Base-by-base conservation (phyloP, 2,113 vertebrate genomes). In the Bufo bufo region DNA sequence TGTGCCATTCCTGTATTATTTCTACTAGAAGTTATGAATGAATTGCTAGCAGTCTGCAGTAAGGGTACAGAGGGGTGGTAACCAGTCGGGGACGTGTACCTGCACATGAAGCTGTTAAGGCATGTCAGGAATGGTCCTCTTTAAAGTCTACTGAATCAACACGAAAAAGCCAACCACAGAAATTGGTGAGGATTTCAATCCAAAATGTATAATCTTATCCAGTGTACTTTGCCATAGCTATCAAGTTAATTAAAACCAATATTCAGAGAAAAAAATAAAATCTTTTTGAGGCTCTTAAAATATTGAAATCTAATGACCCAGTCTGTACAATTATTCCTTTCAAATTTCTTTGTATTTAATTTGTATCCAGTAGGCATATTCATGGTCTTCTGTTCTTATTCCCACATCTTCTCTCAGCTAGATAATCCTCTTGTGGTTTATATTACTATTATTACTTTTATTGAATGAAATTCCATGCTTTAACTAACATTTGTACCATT, bases 171-270 rank as follows among this genome's bases (percentile, higher is more conserved):
- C 12, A 3, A 58, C 8, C 56, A 58, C 56, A 58, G 11, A 2
- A 11, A 58, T 58, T 58, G 8, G 56, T 58, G 56, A 12, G 8
- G 56, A 11, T 58, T 58, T 58, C 11, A 3, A 58, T 12, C 56
- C 3, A 58, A 71, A 71, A 4, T 74, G 6, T 8, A 74, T 47
- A 6, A 14, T 7, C 11, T 77, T 54, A 52, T 5, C 5, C 52
- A 52, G 52, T 52, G 5, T 52, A 52, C 49, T 56, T 3, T 33
- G 33, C 49, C 19, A 78, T 11, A 78, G 50, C 77, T 19, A 49
- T 79, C 49, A 66, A 43, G 63, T 77, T 86, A 43, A 86, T 78
- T 56, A 19, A 50, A 65, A 33, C 45, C 54, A 52, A 47, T 52
- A n/a, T 54, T 54, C 50, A 50, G 9, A 52, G 20, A 78, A 2